phyloP scores from a whole-genome alignment of 92 coral and sea anemone genomes.

The Epizoanthus rinbou region DNA sequence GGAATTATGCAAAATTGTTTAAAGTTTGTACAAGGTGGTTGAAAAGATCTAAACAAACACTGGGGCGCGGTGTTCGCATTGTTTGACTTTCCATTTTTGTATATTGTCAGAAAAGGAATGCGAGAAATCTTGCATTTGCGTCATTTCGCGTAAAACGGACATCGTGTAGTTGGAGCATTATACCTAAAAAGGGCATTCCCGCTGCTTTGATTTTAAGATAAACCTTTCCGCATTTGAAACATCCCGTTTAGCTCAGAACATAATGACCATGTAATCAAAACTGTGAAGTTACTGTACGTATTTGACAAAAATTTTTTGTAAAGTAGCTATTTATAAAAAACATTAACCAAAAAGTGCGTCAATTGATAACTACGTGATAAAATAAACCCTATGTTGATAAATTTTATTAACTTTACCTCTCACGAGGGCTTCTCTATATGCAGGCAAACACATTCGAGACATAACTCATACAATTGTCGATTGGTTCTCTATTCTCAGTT shows the following conservation, averaged over 20 bases:
- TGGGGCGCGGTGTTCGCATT: slow-evolving; percentile 10
- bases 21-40: slow-evolving; percentile 40
- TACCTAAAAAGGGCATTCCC: slow-evolving; percentile 30
- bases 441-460: slow-evolving; percentile 8
- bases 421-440: neutral
- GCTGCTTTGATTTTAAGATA: neutral
- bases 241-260: neutral
- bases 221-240: neutral
- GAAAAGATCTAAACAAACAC: slow-evolving; percentile 39
- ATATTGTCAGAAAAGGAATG: slow-evolving; percentile 36
- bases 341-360: neutral
- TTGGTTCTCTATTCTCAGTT: neutral
- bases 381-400: neutral
- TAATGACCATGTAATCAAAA: neutral
- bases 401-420: neutral
- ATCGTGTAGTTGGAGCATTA: neutral
- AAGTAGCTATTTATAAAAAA: neutral
- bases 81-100: slow-evolving; percentile 33
- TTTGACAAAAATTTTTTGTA: neutral
- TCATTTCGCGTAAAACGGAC: slow-evolving; percentile 14
- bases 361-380: neutral
- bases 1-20: slow-evolving; percentile 46
- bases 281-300: too few species aligned
- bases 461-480: neutral
- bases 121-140: slow-evolving; percentile 30